Conservation (phyloP, 2,888 invertebrate species). For the Xylocampa areola region DNA sequence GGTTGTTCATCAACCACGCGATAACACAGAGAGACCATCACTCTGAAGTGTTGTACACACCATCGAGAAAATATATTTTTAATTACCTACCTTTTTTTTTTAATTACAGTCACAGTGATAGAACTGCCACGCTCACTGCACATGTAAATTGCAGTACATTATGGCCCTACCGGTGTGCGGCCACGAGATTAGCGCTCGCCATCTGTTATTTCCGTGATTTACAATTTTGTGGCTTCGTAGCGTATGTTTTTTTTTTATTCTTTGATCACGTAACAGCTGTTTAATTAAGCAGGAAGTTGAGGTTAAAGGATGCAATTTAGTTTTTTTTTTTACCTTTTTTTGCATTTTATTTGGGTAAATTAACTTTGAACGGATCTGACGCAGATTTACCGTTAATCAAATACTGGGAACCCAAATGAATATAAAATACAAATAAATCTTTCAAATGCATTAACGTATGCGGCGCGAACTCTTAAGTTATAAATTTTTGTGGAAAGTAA, state of each 20-base stretch:
- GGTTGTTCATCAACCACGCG: too few relatives aligned
- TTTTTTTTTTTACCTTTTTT: conserved; percentile 22
- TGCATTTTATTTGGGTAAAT: too few relatives aligned
- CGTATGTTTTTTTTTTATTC: conserved; percentile 2
- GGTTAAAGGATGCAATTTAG: conserved; percentile 34
- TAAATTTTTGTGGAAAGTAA: too few relatives aligned
- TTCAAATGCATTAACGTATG: too few relatives aligned
- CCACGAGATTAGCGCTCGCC: conserved; percentile 39
- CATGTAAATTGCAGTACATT: conserved; percentile 56
- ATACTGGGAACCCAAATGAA: conserved; percentile 10
- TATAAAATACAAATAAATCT: not conserved
- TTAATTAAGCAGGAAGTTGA: conserved; percentile 18
- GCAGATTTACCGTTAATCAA: not conserved
- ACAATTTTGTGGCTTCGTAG: conserved; percentile 43
- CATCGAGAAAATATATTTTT: too few relatives aligned
- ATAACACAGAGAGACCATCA: too few relatives aligned
- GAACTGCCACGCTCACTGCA: conserved; percentile 37
- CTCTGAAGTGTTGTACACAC: too few relatives aligned
- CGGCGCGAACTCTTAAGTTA: too few relatives aligned
- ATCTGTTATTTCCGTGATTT: conserved; percentile 54
- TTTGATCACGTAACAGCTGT: conserved; percentile 25
- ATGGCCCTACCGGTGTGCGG: conserved; percentile 45
- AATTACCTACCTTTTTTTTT: conserved; percentile 14
- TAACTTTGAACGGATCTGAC: conserved; percentile 1
- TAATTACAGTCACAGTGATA: conserved; percentile 9